Base-by-base conservation (phyloP, 2,888 invertebrate genomes). In the Ennomos fuscantarius region DNA sequence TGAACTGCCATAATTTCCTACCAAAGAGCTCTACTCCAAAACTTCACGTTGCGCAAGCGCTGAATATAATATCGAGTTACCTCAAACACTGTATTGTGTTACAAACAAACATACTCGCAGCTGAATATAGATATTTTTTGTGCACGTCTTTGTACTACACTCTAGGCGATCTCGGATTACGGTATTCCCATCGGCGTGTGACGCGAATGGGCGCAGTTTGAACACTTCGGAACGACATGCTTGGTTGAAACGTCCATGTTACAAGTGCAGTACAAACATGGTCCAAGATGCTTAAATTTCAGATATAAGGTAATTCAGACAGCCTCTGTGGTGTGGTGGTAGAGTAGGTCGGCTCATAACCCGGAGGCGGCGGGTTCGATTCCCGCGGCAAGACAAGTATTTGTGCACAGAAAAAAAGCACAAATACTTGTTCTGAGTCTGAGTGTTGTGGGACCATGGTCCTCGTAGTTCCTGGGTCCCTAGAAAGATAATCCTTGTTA, bases 111-210 rank as follows among this genome's bases (percentile, higher is more conserved):
- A 57, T 24, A 54, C 49, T 49, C 57, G 55, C 62, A 62, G 63
- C 60, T 65, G 56, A 50, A 51, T 61, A 45, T 61, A 46, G 44
- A 51, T 43, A 40, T 61, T 64, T 65, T 69, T 65, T 60, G 60
- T 63, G 46, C 52, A 47, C 47, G 53, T 43, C 56, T 57, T 42
- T 51, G 51, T 52, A 56, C 34, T n/a, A n/a, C 24, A 37, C 42
- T 34, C 34, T 42, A 56, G 11, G 31, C 50, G 24, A 43, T 57
- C 37, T 57, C 47, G 35, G 13, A 52, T 57, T 57, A 52, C 57
- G 52, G 50, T 13, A 13, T 31, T 51, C 39, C 35, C 47, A n/a
- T 32, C 52, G 47, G 42, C 10, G 57, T 52, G 57, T 52, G 47
- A 57, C 57, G 45, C 11, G 46, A 0, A 3, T 39, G 42, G 31